phyloP scores from a whole-genome alignment of 2,888 invertebrate genomes.

The Acholoe squamosa region DNA sequence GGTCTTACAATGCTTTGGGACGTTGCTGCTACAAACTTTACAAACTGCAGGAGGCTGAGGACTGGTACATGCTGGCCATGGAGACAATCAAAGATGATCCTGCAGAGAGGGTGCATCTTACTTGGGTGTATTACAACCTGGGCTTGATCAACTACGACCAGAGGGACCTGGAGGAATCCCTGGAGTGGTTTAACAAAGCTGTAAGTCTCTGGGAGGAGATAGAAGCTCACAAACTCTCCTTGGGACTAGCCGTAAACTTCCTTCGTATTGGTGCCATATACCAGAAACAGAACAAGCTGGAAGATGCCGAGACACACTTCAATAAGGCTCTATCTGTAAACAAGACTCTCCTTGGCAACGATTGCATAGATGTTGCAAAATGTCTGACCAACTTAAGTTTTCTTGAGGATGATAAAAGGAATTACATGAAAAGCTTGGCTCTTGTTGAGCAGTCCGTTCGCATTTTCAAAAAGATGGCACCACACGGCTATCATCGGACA shows the following conservation, averaged over 20 bases:
- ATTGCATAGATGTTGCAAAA: constrained; percentile 23
- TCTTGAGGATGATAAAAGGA: not conserved
- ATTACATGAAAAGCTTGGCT: not conserved
- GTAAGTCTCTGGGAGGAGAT: constrained; percentile 32
- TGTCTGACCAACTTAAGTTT: not conserved
- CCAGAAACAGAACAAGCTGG: not conserved
- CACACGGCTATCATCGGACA: constrained; percentile 9
- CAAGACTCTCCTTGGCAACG: not conserved
- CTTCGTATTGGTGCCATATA: not conserved
- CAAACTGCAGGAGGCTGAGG: not conserved
- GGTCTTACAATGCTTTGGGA: constrained; percentile 10
- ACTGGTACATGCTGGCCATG: constrained; percentile 5
- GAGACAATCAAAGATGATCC: not conserved
- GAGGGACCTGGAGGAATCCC: not conserved
- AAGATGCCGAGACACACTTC: not conserved
- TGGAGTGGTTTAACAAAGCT: not conserved
- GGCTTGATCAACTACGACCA: not conserved
- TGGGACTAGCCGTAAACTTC: not conserved
- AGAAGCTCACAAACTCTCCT: not conserved
- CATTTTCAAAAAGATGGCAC: constrained; percentile 28
- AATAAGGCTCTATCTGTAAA: not conserved
- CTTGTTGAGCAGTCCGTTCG: not conserved
- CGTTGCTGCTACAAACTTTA: constrained; percentile 24
- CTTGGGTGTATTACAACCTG: constrained; percentile 45
- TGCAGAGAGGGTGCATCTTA: not conserved